Percentiles rank a stretch among this genome's conserved stretches.
These are phyloP conservation scores for Grallaria varia DNA, from an alignment of 2,113 vertebrate genomes.

Conservation along the genomic window DNA sequence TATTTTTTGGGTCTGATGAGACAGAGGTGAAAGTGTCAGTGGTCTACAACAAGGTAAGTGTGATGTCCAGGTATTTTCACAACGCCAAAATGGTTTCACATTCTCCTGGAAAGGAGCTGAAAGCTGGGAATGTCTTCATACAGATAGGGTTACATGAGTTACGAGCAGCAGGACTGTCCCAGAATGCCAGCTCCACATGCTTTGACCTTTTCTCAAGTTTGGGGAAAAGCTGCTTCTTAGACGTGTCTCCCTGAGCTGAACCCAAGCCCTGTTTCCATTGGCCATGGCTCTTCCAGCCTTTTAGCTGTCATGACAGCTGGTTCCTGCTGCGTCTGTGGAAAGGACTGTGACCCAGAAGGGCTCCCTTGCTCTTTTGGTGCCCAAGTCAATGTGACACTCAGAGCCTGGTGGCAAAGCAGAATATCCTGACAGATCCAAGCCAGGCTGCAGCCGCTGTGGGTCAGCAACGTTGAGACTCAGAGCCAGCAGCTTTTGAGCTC, in stretches of 20 bases:
- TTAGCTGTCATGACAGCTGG: neutral
- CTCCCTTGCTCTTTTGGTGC: neutral
- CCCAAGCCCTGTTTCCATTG: neutral
- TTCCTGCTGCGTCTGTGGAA: neutral
- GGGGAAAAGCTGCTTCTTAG: neutral
- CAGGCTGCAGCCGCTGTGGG: conserved; percentile 37
- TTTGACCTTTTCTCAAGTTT: conserved; percentile 10
- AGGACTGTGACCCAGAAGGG: neutral
- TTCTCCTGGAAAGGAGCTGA: neutral
- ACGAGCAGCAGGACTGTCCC: neutral
- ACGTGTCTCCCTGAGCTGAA: neutral
- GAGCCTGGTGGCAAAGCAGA: neutral
- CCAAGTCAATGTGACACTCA: conserved; percentile 17
- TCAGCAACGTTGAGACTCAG: neutral
- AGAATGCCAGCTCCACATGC: neutral
- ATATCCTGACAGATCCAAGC: neutral
- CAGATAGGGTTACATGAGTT: neutral
- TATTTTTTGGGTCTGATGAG: conserved; percentile 21
- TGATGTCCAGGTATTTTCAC: neutral
- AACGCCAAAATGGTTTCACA: neutral
- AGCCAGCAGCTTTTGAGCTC: neutral
- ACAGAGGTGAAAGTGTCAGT: conserved; percentile 3
- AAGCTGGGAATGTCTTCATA: neutral
- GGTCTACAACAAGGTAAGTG: neutral
- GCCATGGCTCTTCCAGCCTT: neutral